These are phyloP conservation scores for Proales similis DNA, from an alignment of 1,140 invertebrate genomes.

Conservation along the genomic window DNA sequence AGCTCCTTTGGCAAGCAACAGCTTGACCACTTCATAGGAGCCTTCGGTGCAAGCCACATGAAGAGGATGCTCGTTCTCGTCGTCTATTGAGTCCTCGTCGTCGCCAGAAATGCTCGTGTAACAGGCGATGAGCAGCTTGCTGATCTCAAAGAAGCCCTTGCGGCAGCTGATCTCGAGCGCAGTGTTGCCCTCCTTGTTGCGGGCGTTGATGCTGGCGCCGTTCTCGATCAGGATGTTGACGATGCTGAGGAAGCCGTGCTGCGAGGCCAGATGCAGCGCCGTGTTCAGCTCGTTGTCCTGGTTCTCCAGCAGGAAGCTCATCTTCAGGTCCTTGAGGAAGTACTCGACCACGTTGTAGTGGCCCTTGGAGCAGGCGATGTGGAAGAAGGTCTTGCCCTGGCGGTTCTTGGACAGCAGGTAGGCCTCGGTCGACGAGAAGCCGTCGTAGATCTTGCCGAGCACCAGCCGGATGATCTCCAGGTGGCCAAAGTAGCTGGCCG, in stretches of 20 bases:
- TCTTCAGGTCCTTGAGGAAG: constrained; percentile 27
- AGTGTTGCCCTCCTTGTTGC: constrained; percentile 20
- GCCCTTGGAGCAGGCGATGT: constrained; percentile 13
- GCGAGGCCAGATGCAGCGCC: constrained; percentile 15
- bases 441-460: neutral
- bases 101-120: constrained; percentile 8
- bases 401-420: constrained; percentile 29
- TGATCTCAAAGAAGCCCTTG: constrained; percentile 30
- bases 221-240: constrained; percentile 10
- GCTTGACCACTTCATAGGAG: constrained; percentile 19
- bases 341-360: constrained; percentile 28
- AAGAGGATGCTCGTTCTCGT: constrained; percentile 28
- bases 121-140: constrained; percentile 11
- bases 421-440: constrained; percentile 20
- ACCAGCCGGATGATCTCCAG: constrained; percentile 20
- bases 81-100: constrained; percentile 1
- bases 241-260: constrained; percentile 9
- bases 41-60: constrained; percentile 32
- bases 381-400: constrained; percentile 28
- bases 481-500: constrained; percentile 6
- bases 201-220: neutral
- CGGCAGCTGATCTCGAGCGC: constrained; percentile 20
- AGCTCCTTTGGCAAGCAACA: constrained; percentile 30
- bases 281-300: neutral
- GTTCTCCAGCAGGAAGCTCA: constrained; percentile 12